These are phyloP conservation scores for Cylloceria caligata DNA, from an alignment of 2,888 invertebrate species.

Conservation along the genomic window DNA sequence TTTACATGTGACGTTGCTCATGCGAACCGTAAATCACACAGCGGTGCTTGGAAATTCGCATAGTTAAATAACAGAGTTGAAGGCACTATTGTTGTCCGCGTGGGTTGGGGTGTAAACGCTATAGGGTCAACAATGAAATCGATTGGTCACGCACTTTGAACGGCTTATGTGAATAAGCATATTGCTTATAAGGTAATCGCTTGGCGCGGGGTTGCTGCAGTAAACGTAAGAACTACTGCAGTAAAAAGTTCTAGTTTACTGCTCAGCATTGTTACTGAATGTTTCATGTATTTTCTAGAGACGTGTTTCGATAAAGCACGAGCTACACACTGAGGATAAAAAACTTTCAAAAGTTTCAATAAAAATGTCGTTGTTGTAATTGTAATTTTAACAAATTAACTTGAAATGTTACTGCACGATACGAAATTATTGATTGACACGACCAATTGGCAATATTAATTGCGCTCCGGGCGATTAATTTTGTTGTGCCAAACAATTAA, in stretches of 20 bases:
- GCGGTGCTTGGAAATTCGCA: neutral
- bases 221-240: neutral
- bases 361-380: too few relatives aligned
- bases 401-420: neutral
- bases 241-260: neutral
- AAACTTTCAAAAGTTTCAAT: too few relatives aligned
- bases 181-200: slow-evolving; percentile 4
- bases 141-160: slow-evolving; percentile 11
- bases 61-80: slow-evolving; percentile 10
- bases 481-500: too few relatives aligned
- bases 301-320: neutral
- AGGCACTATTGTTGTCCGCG: neutral
- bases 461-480: too few relatives aligned
- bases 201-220: neutral
- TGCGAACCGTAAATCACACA: slow-evolving; percentile 19
- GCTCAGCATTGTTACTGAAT: neutral
- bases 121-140: neutral
- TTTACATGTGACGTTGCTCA: slow-evolving; percentile 13
- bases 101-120: slow-evolving; percentile 4
- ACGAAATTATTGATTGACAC: too few relatives aligned
- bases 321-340: neutral
- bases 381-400: neutral
- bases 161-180: neutral
- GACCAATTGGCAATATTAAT: too few relatives aligned
- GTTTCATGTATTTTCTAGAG: neutral